Evolutionary conservation across 1,140 invertebrate species (phyloP), one percentile per base, ranked within the genome.

Genomic region (Drosophila lowei): DNA sequence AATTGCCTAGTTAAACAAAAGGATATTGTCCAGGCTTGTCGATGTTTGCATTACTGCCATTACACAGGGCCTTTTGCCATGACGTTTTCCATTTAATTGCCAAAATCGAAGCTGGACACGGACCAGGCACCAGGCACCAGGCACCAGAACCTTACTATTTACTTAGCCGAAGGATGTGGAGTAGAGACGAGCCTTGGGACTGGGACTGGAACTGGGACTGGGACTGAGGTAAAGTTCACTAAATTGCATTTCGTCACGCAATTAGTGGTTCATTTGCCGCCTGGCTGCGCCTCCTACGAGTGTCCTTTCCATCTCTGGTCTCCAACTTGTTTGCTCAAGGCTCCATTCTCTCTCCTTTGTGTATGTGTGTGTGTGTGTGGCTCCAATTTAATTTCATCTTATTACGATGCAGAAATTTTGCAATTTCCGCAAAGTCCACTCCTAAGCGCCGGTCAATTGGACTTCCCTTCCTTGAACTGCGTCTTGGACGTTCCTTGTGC

Each of bases 181-280:
- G 23, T 3, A 23, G 23, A 23, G 23, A 3, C 23, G 23, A 23
- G 23, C 2, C 16, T 21, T 21, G 38, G 46, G 56, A 0, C 3
- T 23, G 3, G 23, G 38, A 15, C 8, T 2, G 6, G 63, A 49
- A 55, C 72, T 41, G 56, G 49, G 13, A 7, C 50, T 72, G 60
- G 34, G 62, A 61, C 38, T 25, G 66, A 63, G 66, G 50, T 25
- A 88, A 76, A 88, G 83, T 88, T 90, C 86, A 75, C 81, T 78
- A 90, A 90, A 90, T 90, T 90, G 88, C 86, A 90, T 90, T 90
- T 90, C 79, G 88, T 89, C 88, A 90, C 88, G 86, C 86, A 90
- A 90, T 90, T 90, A 90, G 88, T 90, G 88, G 88, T 90, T 89
- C 86, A 81, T 86, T 86, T 81, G 66, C 80, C 77, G 84, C 79